Evolutionary conservation across 2,797 vertebrate genomes (phyloP), one percentile per base, ranked within the genome.

Genomic region (Squalus acanthias): DNA sequence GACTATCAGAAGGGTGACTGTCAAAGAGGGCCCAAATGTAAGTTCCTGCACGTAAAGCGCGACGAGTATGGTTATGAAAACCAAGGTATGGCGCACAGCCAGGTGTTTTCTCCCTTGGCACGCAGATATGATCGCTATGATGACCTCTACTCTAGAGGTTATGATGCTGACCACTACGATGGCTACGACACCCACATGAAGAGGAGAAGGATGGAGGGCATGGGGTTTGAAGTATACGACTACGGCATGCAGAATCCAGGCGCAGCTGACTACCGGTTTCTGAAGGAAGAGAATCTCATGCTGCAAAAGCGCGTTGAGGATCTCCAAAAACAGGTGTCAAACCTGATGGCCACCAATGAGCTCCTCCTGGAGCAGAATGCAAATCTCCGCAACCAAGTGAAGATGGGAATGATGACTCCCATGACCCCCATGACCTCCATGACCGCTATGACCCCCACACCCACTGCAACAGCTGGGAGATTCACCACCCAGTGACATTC

Each of bases 251-350:
- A 57, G 29, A 76, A 57, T 95, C 94, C 69, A 57, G 94, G 94
- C 17, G 72, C 72, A 60, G 26, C 94, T 76, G 94, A 95, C 94
- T 95, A 76, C 94, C 70, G 94, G 24, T 72, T 95, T 76, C 69
- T 95, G 70, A 95, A 95, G 94, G 94, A 74, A 76, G 94, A 95
- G 94, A 95, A 95, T 95, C 70, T 95, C 70, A 95, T 95, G 94
- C 94, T 95, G 46, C 94, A 95, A 95, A 95, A 95, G 50, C 94
- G 94, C 50, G 94, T 95, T 76, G 94, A 95, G 69, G 94, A 95
- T 95, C 94, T 95, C 94, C 94, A 95, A 95, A 95, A 95, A 60
- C 94, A 95, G 94, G 94, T 95, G 72, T 95, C 94, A 95, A 95
- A 95, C 70, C 94, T 95, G 94, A 95, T 95, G 94, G 94, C 94